Percentiles rank a stretch among this genome's conserved stretches.
Evolutionary conservation across 2,888 invertebrate genomes (phyloP).

Genomic region (Ctenicera cuprea): DNA sequence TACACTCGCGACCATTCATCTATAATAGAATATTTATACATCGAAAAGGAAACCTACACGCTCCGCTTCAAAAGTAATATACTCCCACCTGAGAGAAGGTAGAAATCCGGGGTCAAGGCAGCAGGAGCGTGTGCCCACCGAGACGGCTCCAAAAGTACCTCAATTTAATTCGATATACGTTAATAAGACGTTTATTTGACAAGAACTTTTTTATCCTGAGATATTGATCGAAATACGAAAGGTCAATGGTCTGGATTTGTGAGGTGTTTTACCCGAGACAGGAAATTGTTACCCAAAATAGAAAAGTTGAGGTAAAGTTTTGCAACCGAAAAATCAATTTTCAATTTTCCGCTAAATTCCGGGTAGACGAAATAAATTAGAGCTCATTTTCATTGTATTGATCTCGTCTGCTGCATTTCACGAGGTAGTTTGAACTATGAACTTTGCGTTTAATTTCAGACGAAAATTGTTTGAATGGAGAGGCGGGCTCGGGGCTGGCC

Average conservation of each 20-base stretch:
- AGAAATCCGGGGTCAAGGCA: slow-evolving; percentile 43
- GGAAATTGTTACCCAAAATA: too few relatives aligned
- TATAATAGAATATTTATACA: slow-evolving; percentile 51
- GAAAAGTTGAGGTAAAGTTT: too few relatives aligned
- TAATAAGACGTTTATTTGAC: slow-evolving; percentile 10
- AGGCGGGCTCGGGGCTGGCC: too few relatives aligned
- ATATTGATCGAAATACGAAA: slow-evolving; percentile 2
- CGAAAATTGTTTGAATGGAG: too few relatives aligned
- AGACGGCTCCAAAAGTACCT: slow-evolving; percentile 1
- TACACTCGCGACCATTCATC: slow-evolving; percentile 50
- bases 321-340: too few relatives aligned
- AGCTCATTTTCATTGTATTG: too few relatives aligned
- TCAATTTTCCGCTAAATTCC: too few relatives aligned
- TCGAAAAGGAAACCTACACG: slow-evolving; percentile 50
- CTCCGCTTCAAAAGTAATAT: slow-evolving; percentile 34
- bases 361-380: too few relatives aligned
- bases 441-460: too few relatives aligned
- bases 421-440: too few relatives aligned
- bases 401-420: too few relatives aligned
- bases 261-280: background rate
- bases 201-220: slow-evolving; percentile 9
- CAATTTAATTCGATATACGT: background rate
- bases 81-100: slow-evolving; percentile 40
- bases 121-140: slow-evolving; percentile 27
- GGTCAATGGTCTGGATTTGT: slow-evolving; percentile 4